Base-by-base conservation (phyloP, 2,113 vertebrate species). In the Centropus unirufus region DNA sequence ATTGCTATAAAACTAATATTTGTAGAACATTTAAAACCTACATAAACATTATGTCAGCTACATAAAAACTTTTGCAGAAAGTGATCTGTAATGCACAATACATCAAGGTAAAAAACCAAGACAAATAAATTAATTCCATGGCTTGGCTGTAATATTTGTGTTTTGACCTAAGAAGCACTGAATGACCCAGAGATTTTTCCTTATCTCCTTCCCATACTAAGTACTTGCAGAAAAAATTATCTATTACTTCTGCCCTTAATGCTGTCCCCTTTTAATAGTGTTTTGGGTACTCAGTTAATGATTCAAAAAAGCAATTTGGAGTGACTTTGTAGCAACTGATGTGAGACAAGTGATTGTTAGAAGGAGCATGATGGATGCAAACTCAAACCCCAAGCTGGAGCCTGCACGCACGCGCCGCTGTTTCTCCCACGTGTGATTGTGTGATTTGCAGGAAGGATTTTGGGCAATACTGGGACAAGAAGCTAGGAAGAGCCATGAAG, bases 401-500 rank as follows among this genome's bases (percentile, higher is more conserved):
- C 17, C 51, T 75, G 27, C 20, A 39, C 39, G 34, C 0, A 0
- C 12, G 4, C 32, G 21, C 34, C 70, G 57, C 73, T 79, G 30
- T 55, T 82, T 77, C 32, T 69, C 44, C 32, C 0, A 1, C 0
- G 0, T 24, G 51, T 34, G 57, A 75, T 79, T 74, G 0, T 24
- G 51, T 34, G 57, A 75, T 79, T 74, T 57, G 64, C 64, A 27
- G 75, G 59, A 85, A 27, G 66, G 58, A 67, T 67, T 52, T 73
- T 62, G 64, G 39, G 54, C 26, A 19, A 1, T 49, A 54, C 12
- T 30, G 26, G 81, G 79, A 27, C 55, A 69, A 51, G 52, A 81
- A 18, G 42, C 68, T 42, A 42, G 68, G 85, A 74, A 39, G 30
- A 49, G 34, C n/a, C 5, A 0, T 8, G 17, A 39, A 55, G n/a